Percentiles rank a stretch among this genome's conserved stretches.
Conservation (phyloP, 1,140 invertebrate genomes). For the Stegodyphus mimosarum region DNA sequence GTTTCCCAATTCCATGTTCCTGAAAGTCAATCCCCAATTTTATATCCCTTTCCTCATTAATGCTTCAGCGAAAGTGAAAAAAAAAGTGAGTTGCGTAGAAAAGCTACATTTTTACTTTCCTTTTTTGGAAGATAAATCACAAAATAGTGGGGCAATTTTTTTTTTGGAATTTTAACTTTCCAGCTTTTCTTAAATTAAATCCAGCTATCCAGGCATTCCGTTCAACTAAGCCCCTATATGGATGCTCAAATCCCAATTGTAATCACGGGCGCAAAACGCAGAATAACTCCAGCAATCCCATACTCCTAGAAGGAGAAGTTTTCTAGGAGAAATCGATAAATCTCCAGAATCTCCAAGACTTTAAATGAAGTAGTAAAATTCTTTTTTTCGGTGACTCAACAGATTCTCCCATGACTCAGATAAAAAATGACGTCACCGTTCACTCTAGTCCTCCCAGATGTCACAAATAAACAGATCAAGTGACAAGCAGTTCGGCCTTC, state of each 20-base stretch:
- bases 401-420: slow-evolving; percentile 11
- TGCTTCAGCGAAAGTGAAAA: no score
- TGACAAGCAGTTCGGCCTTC: neutral
- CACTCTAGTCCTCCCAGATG: neutral
- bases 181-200: slow-evolving; percentile 39
- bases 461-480: neutral
- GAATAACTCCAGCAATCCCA: neutral
- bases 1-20: no score
- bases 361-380: slow-evolving; percentile 25
- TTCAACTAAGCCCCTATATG: slow-evolving; percentile 15
- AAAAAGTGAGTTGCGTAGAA: no score
- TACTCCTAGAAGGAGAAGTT: slow-evolving; percentile 6
- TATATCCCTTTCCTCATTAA: no score
- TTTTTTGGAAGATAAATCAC: no score
- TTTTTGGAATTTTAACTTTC: neutral
- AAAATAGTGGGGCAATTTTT: no score
- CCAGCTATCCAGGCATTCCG: slow-evolving; percentile 20
- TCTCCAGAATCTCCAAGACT: neutral
- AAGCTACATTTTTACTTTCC: no score
- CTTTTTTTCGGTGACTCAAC: slow-evolving; percentile 33
- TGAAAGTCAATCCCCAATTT: no score
- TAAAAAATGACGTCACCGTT: neutral
- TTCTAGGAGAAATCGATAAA: neutral
- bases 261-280: slow-evolving; percentile 9
- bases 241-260: slow-evolving; percentile 33